These are phyloP conservation scores for Pteromalus puparum DNA, from an alignment of 1,140 invertebrate species.

Conservation along the genomic window DNA sequence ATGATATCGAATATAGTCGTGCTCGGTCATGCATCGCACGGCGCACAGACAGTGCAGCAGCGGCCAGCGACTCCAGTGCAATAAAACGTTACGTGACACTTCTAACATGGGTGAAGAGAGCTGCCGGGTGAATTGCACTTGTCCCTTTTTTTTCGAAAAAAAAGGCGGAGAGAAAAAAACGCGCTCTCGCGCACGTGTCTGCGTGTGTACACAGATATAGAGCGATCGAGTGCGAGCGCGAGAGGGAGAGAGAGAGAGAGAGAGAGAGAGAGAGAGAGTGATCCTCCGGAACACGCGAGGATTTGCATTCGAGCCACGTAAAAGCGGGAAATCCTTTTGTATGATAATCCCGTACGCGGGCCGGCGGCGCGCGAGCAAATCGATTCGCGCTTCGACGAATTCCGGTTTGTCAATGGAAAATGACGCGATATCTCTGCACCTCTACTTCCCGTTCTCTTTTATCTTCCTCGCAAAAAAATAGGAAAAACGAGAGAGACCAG, in stretches of 20 bases:
- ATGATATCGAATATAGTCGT: constrained; percentile 16
- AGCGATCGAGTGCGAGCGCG: not conserved
- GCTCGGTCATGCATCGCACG: constrained; percentile 19
- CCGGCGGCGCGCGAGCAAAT: constrained; percentile 56
- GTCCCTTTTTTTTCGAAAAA: not conserved
- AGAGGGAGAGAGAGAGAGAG: constrained; percentile 50
- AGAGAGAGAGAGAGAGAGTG: constrained; percentile 47
- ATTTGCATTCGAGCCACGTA: constrained; percentile 66
- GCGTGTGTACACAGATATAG: not conserved
- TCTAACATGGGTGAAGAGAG: constrained; percentile 12
- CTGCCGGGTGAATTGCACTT: not conserved
- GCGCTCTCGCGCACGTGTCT: not conserved
- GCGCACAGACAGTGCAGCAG: not conserved
- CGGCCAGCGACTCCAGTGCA: not conserved
- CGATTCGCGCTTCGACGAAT: constrained; percentile 64
- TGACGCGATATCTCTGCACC: constrained; percentile 56
- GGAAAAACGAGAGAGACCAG: not conserved
- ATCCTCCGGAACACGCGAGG: constrained; percentile 53
- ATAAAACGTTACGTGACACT: constrained; percentile 45
- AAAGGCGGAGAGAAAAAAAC: constrained; percentile 2
- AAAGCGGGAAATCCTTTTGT: constrained; percentile 65
- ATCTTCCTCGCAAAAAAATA: constrained; percentile 46
- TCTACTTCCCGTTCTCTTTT: constrained; percentile 47
- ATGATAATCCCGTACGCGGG: constrained; percentile 60
- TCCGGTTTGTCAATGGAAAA: constrained; percentile 62